Evolutionary conservation across 2,888 invertebrate genomes (phyloP), one percentile per base, ranked within the genome.

Genomic region (Acrobasis consociella): DNA sequence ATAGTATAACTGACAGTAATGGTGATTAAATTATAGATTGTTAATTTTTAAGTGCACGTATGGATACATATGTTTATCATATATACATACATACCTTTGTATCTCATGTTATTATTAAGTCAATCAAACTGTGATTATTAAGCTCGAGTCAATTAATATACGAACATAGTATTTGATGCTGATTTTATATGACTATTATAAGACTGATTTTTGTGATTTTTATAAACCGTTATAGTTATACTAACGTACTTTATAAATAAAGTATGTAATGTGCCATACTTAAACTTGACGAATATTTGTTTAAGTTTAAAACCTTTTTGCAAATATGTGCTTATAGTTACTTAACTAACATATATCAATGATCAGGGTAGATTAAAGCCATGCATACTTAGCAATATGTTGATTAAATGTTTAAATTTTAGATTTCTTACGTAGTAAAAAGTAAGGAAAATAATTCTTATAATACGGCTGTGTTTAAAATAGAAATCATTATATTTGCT

Each of bases 111-210:
- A 50, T 16, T 16, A 50, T 50, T 50, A 50, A 50, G 50, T 50
- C 50, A 50, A 50, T 50, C 50, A 50, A 50, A 50, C 50, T 50
- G 50, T 50, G 50, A 50, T 50, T 50, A 50, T 50, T 50, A 16
- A 50, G n/a, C 16, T 50, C 16, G 50, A 50, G 50, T 50, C 50
- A 50, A 50, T 50, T 50, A 50, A 16, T 8, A 16, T 50, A 50
- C 16, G 50, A 16, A 50, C n/a, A 50, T 50, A 15, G 16, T 50
- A 50, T 50, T 50, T 50, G 50, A 50, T 50, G n/a, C 9, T 50
- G 16, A 50, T n/a, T 31, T 31, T 31, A 31, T 31, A 31, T 31
- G 31, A 31, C 31, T 31, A 31, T 31, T 31, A 31, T 31, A 31
- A 31, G 31, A 50, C 50, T 50, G 50, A 50, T 16, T 50, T 15